Base-by-base conservation (phyloP, 2,888 invertebrate species). In the Cecidostiba fungosa region DNA sequence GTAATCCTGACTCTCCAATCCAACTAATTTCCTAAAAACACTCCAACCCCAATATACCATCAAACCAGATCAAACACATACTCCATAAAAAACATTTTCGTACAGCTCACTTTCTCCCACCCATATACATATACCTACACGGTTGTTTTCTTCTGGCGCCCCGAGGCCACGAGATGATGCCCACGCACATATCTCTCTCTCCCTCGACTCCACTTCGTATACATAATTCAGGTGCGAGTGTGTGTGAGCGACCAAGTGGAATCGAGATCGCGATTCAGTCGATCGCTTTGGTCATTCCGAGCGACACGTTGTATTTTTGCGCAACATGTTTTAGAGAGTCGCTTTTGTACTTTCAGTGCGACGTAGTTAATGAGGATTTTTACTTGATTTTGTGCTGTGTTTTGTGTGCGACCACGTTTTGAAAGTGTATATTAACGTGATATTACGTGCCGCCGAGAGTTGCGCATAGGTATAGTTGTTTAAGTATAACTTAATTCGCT, bases 251-350 rank as follows among this genome's bases (percentile, higher is more conserved):
- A 50, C 39, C 59, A 59, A 72, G 72, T 54, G 59, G 72, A 62
- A 83, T 83, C 81, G 80, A 26, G 72, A 72, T 77, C 74, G 54
- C 39, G 36, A 70, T 66, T 76, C 84, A 70, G 80, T 80, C 70
- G 79, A 84, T 80, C 70, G 74, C 80, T 84, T 84, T 84, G 80
- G 80, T 76, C 70, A 80, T 76, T 84, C 76, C 39, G n/a, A 43
- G 69, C n/a, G 19, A n/a, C 54, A 23, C 79, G 66, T 66, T 3
- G 43, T 14, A 26, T 12, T 10, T 84, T 84, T 80, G 80, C 84
- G 84, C 39, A 84, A 84, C n/a, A 6, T 29, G 50, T 23, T 66
- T 26, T 32, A 50, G 12, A 47, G 26, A 14, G 29, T 23, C 5
- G 19, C 54, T 54, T 54, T 54, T 6, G 54, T 14, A 50, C 50